phyloP scores from a whole-genome alignment of 2,797 vertebrate species.

The Xenops minutus region DNA sequence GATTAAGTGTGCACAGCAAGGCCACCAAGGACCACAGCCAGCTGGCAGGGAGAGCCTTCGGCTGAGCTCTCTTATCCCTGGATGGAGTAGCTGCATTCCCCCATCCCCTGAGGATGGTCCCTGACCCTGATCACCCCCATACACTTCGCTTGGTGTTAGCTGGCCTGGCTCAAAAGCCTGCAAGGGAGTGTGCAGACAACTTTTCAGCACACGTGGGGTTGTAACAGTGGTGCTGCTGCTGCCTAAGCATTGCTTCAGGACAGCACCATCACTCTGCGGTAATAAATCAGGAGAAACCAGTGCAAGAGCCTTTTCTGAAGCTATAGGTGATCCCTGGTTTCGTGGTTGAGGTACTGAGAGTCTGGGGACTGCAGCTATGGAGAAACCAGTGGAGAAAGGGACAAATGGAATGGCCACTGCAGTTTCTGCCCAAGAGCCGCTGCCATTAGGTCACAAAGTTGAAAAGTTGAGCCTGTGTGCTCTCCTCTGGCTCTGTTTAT shows the following conservation, averaged over 20 bases:
- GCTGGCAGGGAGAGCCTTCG: background rate
- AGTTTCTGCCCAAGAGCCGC: background rate
- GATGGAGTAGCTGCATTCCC: background rate
- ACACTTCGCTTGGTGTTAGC: background rate
- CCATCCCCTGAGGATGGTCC: background rate
- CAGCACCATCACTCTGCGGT: accelerated
- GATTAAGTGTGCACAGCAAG: background rate
- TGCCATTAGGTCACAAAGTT: accelerated
- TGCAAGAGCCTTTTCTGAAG: background rate
- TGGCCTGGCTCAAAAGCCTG: background rate
- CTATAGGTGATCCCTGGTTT: background rate
- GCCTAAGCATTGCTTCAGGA: background rate
- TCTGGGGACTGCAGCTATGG: accelerated
- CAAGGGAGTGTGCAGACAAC: accelerated
- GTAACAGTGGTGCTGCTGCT: background rate
- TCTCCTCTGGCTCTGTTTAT: background rate
- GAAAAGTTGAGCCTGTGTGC: background rate
- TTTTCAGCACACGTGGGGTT: background rate
- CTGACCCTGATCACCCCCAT: background rate
- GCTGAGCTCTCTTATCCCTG: background rate
- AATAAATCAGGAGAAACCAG: background rate
- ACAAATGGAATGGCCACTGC: accelerated
- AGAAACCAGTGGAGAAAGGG: background rate
- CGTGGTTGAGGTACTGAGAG: background rate
- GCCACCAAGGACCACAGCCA: background rate